These are phyloP conservation scores for Burhinus bistriatus DNA, from an alignment of 2,113 vertebrate species.

Conservation along the genomic window DNA sequence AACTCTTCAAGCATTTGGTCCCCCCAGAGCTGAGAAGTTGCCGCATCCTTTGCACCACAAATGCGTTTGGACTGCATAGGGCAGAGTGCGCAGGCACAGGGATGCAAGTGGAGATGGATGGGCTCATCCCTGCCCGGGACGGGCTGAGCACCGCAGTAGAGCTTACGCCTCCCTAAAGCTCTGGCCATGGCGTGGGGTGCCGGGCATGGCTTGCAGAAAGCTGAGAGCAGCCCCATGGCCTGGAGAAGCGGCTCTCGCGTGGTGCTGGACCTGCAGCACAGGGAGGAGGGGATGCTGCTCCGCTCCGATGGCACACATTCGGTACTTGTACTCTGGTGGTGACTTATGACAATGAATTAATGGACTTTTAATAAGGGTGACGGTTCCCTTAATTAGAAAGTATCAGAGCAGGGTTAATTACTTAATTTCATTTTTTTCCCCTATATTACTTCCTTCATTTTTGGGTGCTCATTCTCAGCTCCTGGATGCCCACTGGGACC, in stretches of 20 bases:
- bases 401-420: conserved; percentile 33
- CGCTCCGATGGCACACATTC: background rate
- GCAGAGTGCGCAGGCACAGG: fast-evolving
- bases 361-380: conserved; percentile 28
- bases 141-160: fast-evolving
- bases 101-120: background rate
- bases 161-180: background rate
- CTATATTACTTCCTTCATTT: background rate
- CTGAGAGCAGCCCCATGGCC: background rate
- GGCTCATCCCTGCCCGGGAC: background rate
- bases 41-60: background rate
- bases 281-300: background rate
- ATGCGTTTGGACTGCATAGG: fast-evolving
- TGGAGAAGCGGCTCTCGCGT: fast-evolving
- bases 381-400: conserved; percentile 56
- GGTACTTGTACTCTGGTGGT: background rate
- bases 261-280: fast-evolving
- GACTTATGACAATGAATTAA: conserved; percentile 36
- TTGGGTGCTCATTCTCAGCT: background rate
- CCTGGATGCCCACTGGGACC: background rate
- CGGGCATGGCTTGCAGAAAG: background rate
- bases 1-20: background rate
- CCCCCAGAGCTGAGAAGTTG: background rate
- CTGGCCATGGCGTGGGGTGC: background rate
- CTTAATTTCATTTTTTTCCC: background rate